Evolutionary conservation across 2,113 vertebrate genomes (phyloP).

Genomic region (Lophochroa leadbeateri): DNA sequence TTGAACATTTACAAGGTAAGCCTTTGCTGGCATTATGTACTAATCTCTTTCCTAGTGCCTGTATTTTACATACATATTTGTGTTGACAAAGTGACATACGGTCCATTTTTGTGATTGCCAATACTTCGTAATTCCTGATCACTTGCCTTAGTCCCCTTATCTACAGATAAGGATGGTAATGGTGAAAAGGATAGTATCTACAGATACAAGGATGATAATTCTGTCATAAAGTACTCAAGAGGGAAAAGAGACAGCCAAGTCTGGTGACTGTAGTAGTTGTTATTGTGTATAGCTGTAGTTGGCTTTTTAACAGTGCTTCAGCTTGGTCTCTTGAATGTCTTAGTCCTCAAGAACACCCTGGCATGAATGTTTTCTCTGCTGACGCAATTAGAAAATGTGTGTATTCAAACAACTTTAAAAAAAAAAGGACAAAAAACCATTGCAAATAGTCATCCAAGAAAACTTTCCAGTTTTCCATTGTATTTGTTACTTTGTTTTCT

Average conservation of each 20-base stretch:
- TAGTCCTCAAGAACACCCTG: neutral
- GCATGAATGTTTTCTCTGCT: neutral
- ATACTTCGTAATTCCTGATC: neutral
- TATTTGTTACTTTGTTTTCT: neutral
- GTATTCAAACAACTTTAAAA: neutral
- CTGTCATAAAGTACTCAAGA: neutral
- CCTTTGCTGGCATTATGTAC: neutral
- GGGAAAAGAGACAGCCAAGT: neutral
- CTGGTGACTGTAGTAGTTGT: neutral
- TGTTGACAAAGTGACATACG: fast-evolving
- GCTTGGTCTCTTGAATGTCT: neutral
- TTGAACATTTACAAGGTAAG: neutral
- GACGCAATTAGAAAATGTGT: neutral
- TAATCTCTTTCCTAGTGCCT: neutral
- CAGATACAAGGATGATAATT: neutral
- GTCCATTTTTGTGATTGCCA: neutral
- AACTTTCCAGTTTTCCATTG: neutral
- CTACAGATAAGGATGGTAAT: neutral
- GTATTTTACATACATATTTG: neutral
- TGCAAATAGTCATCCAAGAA: neutral
- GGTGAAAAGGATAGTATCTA: neutral
- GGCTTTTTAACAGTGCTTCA: neutral
- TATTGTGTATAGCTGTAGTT: neutral
- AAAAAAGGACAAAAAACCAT: neutral
- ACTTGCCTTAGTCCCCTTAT: neutral